These are phyloP conservation scores for Brienomyrus longianalis DNA, from an alignment of 2,113 vertebrate genomes.

Conservation along the genomic window DNA sequence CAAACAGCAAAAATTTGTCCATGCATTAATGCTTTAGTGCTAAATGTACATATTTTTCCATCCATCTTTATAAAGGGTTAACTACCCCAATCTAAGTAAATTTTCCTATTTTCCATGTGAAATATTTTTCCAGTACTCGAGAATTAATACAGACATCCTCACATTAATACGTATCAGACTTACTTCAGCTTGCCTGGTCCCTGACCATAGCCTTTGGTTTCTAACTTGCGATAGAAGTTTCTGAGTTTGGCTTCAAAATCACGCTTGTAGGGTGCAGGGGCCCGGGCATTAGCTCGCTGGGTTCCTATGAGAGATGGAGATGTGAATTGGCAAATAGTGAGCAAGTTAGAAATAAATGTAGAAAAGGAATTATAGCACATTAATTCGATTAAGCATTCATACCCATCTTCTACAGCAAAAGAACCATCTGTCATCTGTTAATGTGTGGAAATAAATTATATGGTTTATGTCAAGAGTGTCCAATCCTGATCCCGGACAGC, in stretches of 20 bases:
- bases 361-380: not conserved
- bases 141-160: not conserved
- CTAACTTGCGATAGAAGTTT: slow-evolving; percentile 97
- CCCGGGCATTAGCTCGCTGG: slow-evolving; percentile 89
- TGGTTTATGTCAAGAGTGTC: not conserved
- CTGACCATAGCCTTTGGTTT: slow-evolving; percentile 97
- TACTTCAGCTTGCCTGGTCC: slow-evolving; percentile 98
- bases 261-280: slow-evolving; percentile 93
- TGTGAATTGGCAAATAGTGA: not conserved
- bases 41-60: not conserved
- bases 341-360: not conserved
- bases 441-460: not conserved
- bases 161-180: slow-evolving; percentile 30
- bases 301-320: slow-evolving; percentile 65
- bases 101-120: not conserved
- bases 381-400: slow-evolving; percentile 1
- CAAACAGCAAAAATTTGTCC: not conserved
- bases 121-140: not conserved
- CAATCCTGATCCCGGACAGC: not conserved
- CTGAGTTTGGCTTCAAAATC: slow-evolving; percentile 98
- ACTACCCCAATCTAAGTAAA: not conserved
- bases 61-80: not conserved
- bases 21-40: not conserved
- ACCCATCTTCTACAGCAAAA: not conserved
- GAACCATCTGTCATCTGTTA: not conserved